Percentiles rank a stretch among this genome's conserved stretches.
These are phyloP conservation scores for Samia ricini DNA, from an alignment of 1,140 invertebrate species.

Conservation along the genomic window DNA sequence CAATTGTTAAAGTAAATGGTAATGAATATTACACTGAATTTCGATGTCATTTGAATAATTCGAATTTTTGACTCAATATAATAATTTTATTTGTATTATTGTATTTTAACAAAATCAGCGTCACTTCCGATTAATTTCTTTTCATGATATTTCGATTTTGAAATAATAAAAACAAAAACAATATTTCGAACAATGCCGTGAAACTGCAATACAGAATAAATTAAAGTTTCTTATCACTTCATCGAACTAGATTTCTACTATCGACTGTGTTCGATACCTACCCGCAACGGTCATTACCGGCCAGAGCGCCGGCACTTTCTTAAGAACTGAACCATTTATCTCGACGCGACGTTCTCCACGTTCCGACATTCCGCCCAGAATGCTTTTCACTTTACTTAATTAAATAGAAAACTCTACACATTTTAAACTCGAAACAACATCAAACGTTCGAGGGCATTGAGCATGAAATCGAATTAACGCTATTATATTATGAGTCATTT, in stretches of 20 bases:
- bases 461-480: conserved; percentile 1
- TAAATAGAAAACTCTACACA: not conserved
- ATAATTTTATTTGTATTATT: too few species aligned
- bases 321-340: conserved; percentile 3
- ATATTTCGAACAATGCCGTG: too few species aligned
- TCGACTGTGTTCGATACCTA: not conserved
- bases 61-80: too few species aligned
- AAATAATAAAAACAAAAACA: too few species aligned
- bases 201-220: too few species aligned
- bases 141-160: too few species aligned
- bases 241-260: not conserved
- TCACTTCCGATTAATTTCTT: too few species aligned
- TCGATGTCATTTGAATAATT: too few species aligned
- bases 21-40: too few species aligned
- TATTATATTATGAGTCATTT: not conserved
- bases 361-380: conserved; percentile 2
- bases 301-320: not conserved
- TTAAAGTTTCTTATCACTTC: not conserved
- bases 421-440: not conserved
- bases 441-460: not conserved
- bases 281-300: conserved; percentile 1
- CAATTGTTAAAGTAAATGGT: too few species aligned
- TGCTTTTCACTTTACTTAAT: not conserved
- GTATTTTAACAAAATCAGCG: too few species aligned
- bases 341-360: not conserved